Evolutionary conservation across 2,888 invertebrate genomes (phyloP), one percentile per base, ranked within the genome.

Genomic region (Sepiola atlantica): DNA sequence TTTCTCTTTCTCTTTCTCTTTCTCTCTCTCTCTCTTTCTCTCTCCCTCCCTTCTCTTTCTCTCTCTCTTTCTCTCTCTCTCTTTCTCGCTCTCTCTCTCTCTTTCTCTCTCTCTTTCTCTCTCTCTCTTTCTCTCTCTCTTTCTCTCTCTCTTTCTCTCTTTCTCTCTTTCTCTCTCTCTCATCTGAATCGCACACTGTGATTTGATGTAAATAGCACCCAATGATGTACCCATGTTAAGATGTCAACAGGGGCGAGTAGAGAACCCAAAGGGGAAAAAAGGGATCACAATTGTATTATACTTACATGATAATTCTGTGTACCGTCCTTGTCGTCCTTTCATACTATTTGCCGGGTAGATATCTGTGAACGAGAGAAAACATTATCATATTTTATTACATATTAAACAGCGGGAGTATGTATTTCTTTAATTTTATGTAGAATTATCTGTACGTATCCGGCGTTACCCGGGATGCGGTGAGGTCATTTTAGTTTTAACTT

Each of bases 271-370:
- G 10, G 10, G 24, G 1, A 61, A 61, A 18, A 61, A 61, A 8
- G 4, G 21, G 6, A 61, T 8, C 28, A 28, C 3, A 6, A 12
- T 61, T 61, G 28, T 61, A 61, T 18, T 24, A 24, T 77, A 77
- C 77, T 77, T 14, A 77, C 77, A 77, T n/a, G 77, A 77, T 77
- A 77, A n/a, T 77, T 77, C 77, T 14, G 77, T n/a, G n/a, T 77
- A 77, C n/a, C 77, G 77, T 32, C 77, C 77, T 77, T 77, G 77
- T 32, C 77, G 77, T 77, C 77, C 77, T 77, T 77, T 77, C 77
- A 77, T 77, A 77, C 77, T 77, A 77, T 8, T 77, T 77, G 77
- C 77, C 77, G 77, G 77, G 77, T 77, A 77, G n/a, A 77, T 77
- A 32, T 77, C 77, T 77, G 77, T 12, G 3, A 18, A 32, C n/a